phyloP scores from a whole-genome alignment of 1,140 invertebrate species.

The Zaprionus capensis region DNA sequence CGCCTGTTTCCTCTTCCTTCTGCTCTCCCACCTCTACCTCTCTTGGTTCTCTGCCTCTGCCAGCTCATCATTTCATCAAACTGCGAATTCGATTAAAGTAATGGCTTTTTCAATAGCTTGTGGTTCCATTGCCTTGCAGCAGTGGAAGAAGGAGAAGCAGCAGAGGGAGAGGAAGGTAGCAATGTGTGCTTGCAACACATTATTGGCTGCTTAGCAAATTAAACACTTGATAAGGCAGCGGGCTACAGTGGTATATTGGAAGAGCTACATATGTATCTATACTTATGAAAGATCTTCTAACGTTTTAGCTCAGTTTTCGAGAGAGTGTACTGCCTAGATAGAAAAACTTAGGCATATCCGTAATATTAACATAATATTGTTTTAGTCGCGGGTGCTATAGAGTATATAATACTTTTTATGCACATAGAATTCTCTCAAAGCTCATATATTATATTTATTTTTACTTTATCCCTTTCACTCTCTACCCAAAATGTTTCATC shows the following conservation, averaged over 20 bases:
- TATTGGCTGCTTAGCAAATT: slow-evolving; percentile 20
- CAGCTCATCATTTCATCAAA: slow-evolving; percentile 72
- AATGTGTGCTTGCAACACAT: slow-evolving; percentile 10
- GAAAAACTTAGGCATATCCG: no score
- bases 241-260: neutral
- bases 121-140: neutral
- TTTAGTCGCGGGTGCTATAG: no score
- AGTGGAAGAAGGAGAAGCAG: neutral
- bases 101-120: slow-evolving; percentile 68
- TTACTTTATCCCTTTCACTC: neutral
- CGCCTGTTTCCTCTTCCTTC: neutral
- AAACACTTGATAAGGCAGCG: slow-evolving; percentile 11
- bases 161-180: neutral
- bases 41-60: neutral
- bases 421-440: no score
- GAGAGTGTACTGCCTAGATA: no score
- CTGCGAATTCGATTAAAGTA: slow-evolving; percentile 79
- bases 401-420: no score
- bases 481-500: neutral
- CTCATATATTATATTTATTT: no score
- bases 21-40: neutral
- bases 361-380: no score
- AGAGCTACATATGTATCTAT: no score
- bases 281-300: neutral
- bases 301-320: neutral